Evolutionary conservation across 1,140 invertebrate genomes (phyloP).

Genomic region (Scaptomyza hsui): DNA sequence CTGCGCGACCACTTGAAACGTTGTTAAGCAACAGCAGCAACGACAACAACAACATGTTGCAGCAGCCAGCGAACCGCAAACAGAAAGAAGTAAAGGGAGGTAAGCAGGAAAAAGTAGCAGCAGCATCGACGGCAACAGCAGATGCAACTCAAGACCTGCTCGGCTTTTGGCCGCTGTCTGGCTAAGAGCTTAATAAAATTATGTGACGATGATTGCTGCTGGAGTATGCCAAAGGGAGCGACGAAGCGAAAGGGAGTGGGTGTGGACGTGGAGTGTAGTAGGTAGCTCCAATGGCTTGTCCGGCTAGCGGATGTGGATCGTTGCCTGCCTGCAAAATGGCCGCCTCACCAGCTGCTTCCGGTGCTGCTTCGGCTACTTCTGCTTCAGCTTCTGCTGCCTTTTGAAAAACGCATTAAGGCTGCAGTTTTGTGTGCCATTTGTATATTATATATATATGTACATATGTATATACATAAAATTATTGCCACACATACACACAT

Average conservation of each 20-base stretch:
- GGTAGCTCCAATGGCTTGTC: slow-evolving; percentile 31
- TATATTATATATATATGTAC: slow-evolving; percentile 55
- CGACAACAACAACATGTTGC: slow-evolving; percentile 32
- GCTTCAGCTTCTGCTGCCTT: slow-evolving; percentile 46
- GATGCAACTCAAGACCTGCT: slow-evolving; percentile 20
- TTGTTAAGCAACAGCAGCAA: slow-evolving; percentile 22
- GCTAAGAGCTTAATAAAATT: slow-evolving; percentile 81
- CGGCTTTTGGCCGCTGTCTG: slow-evolving; percentile 42
- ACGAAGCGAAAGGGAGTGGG: background rate
- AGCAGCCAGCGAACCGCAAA: slow-evolving; percentile 38
- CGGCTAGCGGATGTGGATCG: slow-evolving; percentile 45
- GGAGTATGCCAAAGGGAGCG: slow-evolving; percentile 20
- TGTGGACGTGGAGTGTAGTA: slow-evolving; percentile 1
- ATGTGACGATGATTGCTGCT: slow-evolving; percentile 76
- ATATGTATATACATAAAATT: slow-evolving; percentile 21
- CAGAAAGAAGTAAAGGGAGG: background rate
- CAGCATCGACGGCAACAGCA: background rate
- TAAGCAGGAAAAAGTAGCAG: background rate
- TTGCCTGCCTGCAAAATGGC: slow-evolving; percentile 50
- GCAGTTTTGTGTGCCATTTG: slow-evolving; percentile 73
- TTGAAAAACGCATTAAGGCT: slow-evolving; percentile 81
- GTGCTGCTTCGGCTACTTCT: slow-evolving; percentile 2
- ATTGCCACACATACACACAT: slow-evolving; percentile 41
- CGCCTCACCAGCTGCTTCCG: slow-evolving; percentile 38
- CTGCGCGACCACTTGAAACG: slow-evolving; percentile 19